These are phyloP conservation scores for Phalangium opilio DNA, from an alignment of 2,888 invertebrate species.

Conservation along the genomic window DNA sequence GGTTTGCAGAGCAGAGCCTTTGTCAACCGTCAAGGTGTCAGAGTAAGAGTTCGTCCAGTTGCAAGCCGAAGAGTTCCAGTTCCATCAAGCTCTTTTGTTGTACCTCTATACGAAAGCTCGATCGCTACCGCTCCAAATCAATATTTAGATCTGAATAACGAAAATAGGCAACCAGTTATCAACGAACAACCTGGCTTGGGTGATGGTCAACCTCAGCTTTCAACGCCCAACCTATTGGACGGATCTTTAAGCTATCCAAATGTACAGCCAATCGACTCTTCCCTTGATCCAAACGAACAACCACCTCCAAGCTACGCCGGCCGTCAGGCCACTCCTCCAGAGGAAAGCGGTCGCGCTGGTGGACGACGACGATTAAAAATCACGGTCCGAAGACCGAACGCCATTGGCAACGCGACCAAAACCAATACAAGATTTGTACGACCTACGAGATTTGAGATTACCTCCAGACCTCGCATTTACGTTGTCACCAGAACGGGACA, in stretches of 20 bases:
- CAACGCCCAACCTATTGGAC: no score
- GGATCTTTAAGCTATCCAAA: no score
- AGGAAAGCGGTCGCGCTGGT: neutral
- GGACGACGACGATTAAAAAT: conserved; percentile 11
- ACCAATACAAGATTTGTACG: conserved; percentile 16
- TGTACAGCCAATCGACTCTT: no score
- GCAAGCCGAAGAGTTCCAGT: neutral
- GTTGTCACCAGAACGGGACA: conserved; percentile 18
- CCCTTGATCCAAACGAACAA: neutral
- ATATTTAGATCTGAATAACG: no score
- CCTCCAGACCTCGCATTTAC: conserved; percentile 16
- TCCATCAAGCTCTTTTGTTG: no score
- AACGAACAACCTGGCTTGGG: no score
- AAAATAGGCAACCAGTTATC: no score
- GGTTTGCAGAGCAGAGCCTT: conserved; percentile 11
- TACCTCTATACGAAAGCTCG: no score
- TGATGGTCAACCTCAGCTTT: no score
- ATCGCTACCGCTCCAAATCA: no score
- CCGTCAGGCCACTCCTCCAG: neutral
- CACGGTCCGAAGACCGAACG: conserved; percentile 14
- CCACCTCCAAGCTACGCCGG: neutral
- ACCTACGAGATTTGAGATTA: conserved; percentile 16
- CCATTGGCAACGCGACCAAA: conserved; percentile 11
- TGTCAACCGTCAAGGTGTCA: conserved; percentile 17
- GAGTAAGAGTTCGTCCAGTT: conserved; percentile 16